Evolutionary conservation across 2,797 vertebrate species (phyloP).

Genomic region (Ctenosaura bakeri): DNA sequence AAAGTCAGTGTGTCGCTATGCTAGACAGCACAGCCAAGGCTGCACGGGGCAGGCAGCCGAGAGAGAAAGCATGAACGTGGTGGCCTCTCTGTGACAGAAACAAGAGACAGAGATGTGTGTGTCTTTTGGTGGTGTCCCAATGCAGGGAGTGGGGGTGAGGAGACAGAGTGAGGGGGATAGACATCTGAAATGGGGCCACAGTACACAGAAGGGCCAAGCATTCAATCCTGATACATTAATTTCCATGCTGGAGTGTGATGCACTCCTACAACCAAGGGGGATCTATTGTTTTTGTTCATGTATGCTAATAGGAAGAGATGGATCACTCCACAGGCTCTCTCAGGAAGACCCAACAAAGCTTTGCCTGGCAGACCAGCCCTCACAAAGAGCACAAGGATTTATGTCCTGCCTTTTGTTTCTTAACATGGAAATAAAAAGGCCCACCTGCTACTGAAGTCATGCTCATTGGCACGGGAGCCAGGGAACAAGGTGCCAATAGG

Average conservation of each 20-base stretch:
- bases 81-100: slow-evolving; percentile 16
- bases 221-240: background rate
- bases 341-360: background rate
- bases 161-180: background rate
- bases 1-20: slow-evolving; percentile 77
- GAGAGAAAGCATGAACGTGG: background rate
- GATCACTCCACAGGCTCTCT: background rate
- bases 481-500: background rate
- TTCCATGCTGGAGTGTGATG: background rate
- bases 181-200: slow-evolving; percentile 1
- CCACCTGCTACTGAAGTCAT: slow-evolving; percentile 8
- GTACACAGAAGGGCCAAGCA: background rate
- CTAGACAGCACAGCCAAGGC: slow-evolving; percentile 60
- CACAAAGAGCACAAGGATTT: slow-evolving; percentile 22
- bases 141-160: background rate
- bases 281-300: slow-evolving; percentile 42
- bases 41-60: slow-evolving; percentile 49
- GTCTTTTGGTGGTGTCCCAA: slow-evolving; percentile 6
- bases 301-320: slow-evolving; percentile 32
- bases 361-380: slow-evolving; percentile 21
- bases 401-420: slow-evolving; percentile 3
- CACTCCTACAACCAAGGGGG: background rate
- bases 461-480: background rate
- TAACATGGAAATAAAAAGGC: slow-evolving; percentile 28
- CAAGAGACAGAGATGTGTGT: slow-evolving; percentile 7